These are phyloP conservation scores for Meleagris gallopavo DNA, from an alignment of 2,113 vertebrate genomes.

Conservation along the genomic window DNA sequence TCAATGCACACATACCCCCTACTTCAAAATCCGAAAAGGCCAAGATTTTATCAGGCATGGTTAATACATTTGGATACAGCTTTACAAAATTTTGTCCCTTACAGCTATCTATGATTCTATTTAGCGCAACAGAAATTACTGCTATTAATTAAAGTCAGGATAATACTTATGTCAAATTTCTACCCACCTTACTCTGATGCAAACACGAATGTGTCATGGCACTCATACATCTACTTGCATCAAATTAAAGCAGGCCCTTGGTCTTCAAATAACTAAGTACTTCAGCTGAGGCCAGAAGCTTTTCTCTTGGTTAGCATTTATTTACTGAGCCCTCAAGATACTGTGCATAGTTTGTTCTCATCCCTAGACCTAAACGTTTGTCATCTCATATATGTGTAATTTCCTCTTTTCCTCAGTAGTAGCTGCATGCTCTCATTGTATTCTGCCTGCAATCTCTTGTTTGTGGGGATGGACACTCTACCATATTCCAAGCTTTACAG, in stretches of 20 bases:
- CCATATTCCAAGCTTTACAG: not conserved
- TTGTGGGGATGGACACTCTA: rapidly evolving
- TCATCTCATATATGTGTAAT: rapidly evolving
- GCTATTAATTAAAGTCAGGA: slow-evolving; percentile 13
- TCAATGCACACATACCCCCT: not conserved
- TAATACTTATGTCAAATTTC: not conserved
- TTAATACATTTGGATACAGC: not conserved
- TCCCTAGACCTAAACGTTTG: rapidly evolving
- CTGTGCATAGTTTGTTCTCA: not conserved
- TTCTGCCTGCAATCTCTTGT: not conserved
- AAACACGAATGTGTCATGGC: not conserved
- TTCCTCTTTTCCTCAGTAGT: not conserved
- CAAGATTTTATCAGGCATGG: slow-evolving; percentile 15
- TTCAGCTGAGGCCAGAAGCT: not conserved
- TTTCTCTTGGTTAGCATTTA: not conserved
- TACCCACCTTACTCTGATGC: not conserved
- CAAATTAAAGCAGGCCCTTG: not conserved
- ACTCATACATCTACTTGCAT: not conserved
- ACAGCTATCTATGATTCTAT: not conserved
- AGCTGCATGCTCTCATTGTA: not conserved
- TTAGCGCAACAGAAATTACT: not conserved
- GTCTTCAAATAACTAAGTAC: not conserved
- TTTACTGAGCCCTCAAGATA: not conserved
- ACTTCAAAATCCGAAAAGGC: not conserved
- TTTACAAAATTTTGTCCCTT: not conserved